Evolutionary conservation across 2,797 vertebrate species (phyloP).

Genomic region (Lophura swinhoii): DNA sequence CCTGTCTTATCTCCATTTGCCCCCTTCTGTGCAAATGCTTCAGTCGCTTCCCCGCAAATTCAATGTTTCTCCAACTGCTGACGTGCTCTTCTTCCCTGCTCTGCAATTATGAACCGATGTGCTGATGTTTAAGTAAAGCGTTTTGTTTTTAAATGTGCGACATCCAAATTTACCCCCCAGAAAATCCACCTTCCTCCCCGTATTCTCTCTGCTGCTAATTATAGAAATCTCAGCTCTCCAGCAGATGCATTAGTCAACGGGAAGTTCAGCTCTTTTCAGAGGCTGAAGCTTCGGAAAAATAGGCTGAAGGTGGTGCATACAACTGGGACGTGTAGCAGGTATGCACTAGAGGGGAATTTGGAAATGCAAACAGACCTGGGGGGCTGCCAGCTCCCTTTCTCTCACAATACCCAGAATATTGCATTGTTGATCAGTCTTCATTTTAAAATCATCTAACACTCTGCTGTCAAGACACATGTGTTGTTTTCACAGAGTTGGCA

Average conservation of each 20-base stretch:
- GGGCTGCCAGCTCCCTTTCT: neutral
- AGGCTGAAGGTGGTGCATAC: neutral
- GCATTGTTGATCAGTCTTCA: neutral
- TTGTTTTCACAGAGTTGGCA: constrained; percentile 36
- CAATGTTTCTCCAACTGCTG: constrained; percentile 29
- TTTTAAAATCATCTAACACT: neutral
- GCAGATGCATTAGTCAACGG: neutral
- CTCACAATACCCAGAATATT: neutral
- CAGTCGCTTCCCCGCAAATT: constrained; percentile 46
- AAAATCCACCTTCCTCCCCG: neutral
- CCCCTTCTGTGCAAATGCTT: constrained; percentile 60
- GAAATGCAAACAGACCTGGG: neutral
- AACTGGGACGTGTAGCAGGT: neutral
- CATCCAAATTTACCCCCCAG: neutral
- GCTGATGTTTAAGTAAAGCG: constrained; percentile 5
- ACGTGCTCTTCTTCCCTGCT: neutral
- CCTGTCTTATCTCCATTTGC: constrained; percentile 53
- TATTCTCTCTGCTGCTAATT: neutral
- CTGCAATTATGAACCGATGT: neutral
- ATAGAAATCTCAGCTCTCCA: constrained; percentile 15
- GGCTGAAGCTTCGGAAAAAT: neutral
- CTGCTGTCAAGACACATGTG: constrained; percentile 3
- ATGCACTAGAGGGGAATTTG: neutral
- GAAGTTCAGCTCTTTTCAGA: neutral
- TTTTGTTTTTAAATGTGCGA: constrained; percentile 20